phyloP scores from a whole-genome alignment of 2,888 invertebrate genomes.

The Agapostemon virescens region DNA sequence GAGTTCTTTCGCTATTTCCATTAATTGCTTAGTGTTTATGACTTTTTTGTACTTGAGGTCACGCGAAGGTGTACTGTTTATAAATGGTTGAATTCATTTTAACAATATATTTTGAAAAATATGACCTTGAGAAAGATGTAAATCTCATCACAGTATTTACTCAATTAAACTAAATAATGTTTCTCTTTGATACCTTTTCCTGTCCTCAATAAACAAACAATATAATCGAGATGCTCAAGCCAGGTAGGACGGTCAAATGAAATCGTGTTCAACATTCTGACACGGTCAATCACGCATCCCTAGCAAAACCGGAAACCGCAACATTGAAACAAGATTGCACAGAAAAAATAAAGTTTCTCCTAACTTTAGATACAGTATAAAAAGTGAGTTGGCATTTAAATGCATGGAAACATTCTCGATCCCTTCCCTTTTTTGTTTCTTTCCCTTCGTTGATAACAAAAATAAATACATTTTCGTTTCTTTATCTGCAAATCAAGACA shows the following conservation, averaged over 20 bases:
- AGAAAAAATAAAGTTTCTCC: constrained; percentile 65
- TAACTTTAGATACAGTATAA: constrained; percentile 69
- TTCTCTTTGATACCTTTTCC: too few species aligned
- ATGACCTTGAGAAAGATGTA: too few species aligned
- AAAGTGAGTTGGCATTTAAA: constrained; percentile 70
- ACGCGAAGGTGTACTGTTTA: too few species aligned
- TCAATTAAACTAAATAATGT: too few species aligned
- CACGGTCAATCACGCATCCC: constrained; percentile 38
- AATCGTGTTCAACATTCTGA: constrained; percentile 15
- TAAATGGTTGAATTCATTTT: too few species aligned
- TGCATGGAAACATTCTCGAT: constrained; percentile 59
- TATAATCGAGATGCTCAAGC: too few species aligned
- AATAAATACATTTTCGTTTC: constrained; percentile 55
- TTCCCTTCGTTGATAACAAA: constrained; percentile 39
- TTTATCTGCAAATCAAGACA: constrained; percentile 47
- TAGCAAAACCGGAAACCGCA: constrained; percentile 58
- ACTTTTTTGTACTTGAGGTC: too few species aligned
- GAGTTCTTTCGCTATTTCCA: too few species aligned
- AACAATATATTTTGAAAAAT: too few species aligned
- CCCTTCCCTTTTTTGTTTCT: constrained; percentile 30
- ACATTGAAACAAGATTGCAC: constrained; percentile 76
- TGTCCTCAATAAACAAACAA: background rate
- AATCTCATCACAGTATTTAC: too few species aligned
- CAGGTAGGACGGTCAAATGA: too few species aligned
- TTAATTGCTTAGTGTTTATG: too few species aligned